Evolutionary conservation across 2,797 vertebrate genomes (phyloP), one percentile per base, ranked within the genome.

Genomic region (Kryptolebias ocellatus): DNA sequence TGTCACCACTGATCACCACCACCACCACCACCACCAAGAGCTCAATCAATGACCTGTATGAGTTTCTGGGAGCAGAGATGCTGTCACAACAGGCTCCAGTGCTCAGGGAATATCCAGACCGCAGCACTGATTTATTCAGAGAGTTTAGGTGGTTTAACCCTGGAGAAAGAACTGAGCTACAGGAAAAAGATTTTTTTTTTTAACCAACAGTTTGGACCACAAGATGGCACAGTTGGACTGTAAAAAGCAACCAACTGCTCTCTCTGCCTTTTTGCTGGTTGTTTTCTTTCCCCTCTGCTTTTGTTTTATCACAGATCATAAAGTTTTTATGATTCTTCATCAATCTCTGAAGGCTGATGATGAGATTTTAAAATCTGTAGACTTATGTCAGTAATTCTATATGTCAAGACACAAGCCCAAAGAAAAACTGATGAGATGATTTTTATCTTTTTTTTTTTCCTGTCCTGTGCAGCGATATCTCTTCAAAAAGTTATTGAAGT

Each of bases 191-290:
- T 51, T 28, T 24, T 3, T 28, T 24, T 24, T 24, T 24, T 24
- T 24, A 24, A 9, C 27, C 20, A 24, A 42, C 29, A 29, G 5
- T 4, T 67, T 50, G 53, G 42, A 78, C 92, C 94, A 93, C 92
- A 80, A 93, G 94, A 90, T 93, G 93, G 92, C 90, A 81, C 14
- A 68, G 77, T 85, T 83, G 80, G 52, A 91, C 72, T 63, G 74
- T 39, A 39, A 65, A 83, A 83, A 74, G 0, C 1, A 3, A n/a
- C 20, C 46, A 7, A 1, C 15, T 9, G 37, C 45, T 55, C 3
- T 3, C 14, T 53, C 14, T 58, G 34, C 18, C 20, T 37, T 16
- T 49, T 37, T 49, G n/a, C 47, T 53, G 53, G 20, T 24, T 24
- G 20, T 24, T 24, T 24, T 24, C 2, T 3, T 18, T 44, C 24